These are phyloP conservation scores for Liodrosophila aerea DNA, from an alignment of 2,888 invertebrate genomes.

Conservation along the genomic window DNA sequence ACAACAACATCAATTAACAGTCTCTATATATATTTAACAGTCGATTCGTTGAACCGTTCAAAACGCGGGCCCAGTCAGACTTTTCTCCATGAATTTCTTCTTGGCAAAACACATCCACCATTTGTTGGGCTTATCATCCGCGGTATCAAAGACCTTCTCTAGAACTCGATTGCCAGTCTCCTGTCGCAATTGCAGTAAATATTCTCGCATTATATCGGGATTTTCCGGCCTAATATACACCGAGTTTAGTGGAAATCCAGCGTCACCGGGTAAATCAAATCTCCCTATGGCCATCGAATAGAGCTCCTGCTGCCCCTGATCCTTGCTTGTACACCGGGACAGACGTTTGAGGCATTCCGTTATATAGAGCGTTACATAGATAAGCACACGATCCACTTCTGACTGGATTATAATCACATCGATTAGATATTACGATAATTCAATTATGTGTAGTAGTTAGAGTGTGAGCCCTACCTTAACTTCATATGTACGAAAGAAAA, in stretches of 20 bases:
- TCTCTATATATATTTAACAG: constrained; percentile 31
- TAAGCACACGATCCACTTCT: constrained; percentile 97
- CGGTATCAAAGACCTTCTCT: constrained; percentile 93
- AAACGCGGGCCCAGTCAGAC: constrained; percentile 84
- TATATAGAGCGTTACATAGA: constrained; percentile 98
- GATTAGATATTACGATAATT: constrained; percentile 8
- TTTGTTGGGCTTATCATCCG: constrained; percentile 97
- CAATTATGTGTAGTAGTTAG: not conserved
- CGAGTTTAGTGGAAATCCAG: constrained; percentile 96
- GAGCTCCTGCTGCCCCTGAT: constrained; percentile 96
- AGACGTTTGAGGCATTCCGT: constrained; percentile 98
- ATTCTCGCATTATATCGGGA: constrained; percentile 94
- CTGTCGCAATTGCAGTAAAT: constrained; percentile 96
- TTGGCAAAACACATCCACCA: constrained; percentile 99
- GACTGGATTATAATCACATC: constrained; percentile 85
- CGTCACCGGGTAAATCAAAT: constrained; percentile 97
- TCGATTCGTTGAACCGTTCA: constrained; percentile 8
- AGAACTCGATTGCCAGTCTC: constrained; percentile 96
- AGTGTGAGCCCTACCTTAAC: constrained; percentile 91
- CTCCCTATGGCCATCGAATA: constrained; percentile 95
- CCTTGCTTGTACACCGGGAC: constrained; percentile 94
- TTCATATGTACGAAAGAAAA: constrained; percentile 99
- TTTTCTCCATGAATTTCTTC: constrained; percentile 99
- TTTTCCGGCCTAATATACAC: constrained; percentile 97
- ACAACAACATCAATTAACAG: constrained; percentile 14